Evolutionary conservation across 2,888 invertebrate species (phyloP).

Genomic region (Aspidiotus rigidus): DNA sequence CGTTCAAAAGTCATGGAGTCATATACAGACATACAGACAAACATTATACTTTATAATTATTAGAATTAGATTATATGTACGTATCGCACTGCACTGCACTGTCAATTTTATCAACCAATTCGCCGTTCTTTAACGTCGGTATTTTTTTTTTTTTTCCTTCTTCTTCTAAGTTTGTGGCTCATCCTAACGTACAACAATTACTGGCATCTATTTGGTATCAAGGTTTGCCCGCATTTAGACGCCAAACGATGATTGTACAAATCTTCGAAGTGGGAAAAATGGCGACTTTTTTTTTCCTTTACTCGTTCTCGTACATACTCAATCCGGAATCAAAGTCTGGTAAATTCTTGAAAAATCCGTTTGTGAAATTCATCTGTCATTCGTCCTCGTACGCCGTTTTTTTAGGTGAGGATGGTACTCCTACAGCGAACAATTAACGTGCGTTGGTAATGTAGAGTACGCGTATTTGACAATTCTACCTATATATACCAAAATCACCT

Average conservation of each 20-base stretch:
- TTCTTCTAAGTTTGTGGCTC: slow-evolving; percentile 76
- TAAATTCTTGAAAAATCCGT: slow-evolving; percentile 89
- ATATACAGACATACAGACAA: too few species aligned
- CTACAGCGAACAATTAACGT: too few species aligned
- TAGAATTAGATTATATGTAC: too few species aligned
- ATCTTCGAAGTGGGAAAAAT: slow-evolving; percentile 74
- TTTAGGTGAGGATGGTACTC: slow-evolving; percentile 72
- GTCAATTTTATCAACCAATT: too few species aligned
- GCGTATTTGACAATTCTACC: too few species aligned
- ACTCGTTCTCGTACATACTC: slow-evolving; percentile 84
- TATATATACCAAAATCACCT: too few species aligned
- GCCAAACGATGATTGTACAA: slow-evolving; percentile 82
- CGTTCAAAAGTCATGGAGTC: too few species aligned
- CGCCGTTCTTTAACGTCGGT: too few species aligned
- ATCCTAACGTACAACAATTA: slow-evolving; percentile 94
- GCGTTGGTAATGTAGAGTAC: too few species aligned
- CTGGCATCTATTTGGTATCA: slow-evolving; percentile 97
- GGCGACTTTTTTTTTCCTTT: slow-evolving; percentile 85
- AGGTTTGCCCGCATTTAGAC: slow-evolving; percentile 88
- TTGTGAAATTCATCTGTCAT: slow-evolving; percentile 96
- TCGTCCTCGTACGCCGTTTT: slow-evolving; percentile 94
- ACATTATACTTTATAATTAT: too few species aligned
- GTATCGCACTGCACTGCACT: too few species aligned
- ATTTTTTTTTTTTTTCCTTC: too few species aligned
- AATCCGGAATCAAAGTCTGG: slow-evolving; percentile 82